Evolutionary conservation across 1,140 invertebrate genomes (phyloP).

Genomic region (Colletes latitarsis): DNA sequence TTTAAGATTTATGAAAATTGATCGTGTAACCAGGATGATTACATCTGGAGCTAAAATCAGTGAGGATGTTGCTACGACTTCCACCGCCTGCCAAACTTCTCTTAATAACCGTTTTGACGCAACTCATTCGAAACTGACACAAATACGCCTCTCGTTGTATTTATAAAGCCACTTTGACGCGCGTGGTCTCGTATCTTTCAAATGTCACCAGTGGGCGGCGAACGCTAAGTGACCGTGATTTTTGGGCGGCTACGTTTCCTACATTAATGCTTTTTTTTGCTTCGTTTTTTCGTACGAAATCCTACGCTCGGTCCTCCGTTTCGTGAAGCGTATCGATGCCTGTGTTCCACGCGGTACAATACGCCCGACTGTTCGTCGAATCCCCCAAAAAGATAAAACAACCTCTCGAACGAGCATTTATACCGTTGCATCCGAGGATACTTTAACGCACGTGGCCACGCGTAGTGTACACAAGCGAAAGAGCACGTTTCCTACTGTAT

Average conservation of each 20-base stretch:
- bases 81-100: background rate
- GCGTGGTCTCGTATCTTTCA: conserved; percentile 33
- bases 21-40: background rate
- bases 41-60: background rate
- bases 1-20: too few species aligned
- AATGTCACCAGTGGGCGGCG: conserved; percentile 33
- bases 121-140: background rate
- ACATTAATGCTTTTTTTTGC: background rate
- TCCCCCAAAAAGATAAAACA: conserved; percentile 20
- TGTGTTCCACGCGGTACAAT: conserved; percentile 6
- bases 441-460: background rate
- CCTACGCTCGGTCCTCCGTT: background rate
- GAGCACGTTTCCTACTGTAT: conserved; percentile 13
- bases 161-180: conserved; percentile 45
- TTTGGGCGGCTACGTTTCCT: background rate
- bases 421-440: background rate
- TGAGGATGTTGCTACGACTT: background rate
- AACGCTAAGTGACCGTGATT: conserved; percentile 7
- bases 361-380: conserved; percentile 8
- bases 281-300: background rate
- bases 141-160: conserved; percentile 18
- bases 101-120: conserved; percentile 13
- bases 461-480: background rate
- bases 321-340: background rate
- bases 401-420: conserved; percentile 5